phyloP scores from a whole-genome alignment of 2,888 invertebrate species.

The Pristionchus maxplancki region DNA sequence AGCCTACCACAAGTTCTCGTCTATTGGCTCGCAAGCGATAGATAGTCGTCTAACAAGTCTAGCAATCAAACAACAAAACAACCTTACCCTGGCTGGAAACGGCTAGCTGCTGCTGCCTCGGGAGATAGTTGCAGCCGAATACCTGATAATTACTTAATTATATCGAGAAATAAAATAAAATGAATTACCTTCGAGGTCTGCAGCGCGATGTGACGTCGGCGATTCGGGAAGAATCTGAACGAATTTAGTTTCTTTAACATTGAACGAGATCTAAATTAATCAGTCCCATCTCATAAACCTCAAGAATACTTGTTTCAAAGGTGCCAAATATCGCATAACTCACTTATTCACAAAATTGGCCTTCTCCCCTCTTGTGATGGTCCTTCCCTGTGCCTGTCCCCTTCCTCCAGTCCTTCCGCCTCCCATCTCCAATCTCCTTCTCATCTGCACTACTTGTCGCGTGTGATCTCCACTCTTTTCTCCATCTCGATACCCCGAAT shows the following conservation, averaged over 20 bases:
- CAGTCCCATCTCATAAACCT: no score
- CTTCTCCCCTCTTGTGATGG: neutral
- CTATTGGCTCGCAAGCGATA: neutral
- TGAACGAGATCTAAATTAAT: no score
- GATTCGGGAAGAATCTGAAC: constrained; percentile 27
- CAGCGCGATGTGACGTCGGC: constrained; percentile 27
- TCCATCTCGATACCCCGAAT: neutral
- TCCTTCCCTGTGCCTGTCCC: neutral
- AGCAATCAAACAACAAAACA: neutral
- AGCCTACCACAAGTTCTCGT: neutral
- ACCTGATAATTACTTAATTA: constrained; percentile 61
- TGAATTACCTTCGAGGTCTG: neutral
- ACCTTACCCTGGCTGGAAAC: constrained; percentile 24
- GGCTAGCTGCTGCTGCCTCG: constrained; percentile 12
- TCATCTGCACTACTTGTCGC: neutral
- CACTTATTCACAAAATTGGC: constrained; percentile 35
- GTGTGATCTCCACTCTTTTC: constrained; percentile 22
- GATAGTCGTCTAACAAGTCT: no score
- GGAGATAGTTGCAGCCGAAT: constrained; percentile 70
- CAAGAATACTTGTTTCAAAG: no score
- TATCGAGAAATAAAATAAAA: neutral
- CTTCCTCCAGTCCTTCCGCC: neutral
- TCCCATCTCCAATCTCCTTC: constrained; percentile 15
- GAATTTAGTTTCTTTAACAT: neutral
- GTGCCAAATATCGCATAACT: neutral